A percentile compares a stretch with the other conserved stretches of the same genome.
Conservation (phyloP, 2,797 vertebrate genomes). For the Coregonus sp. region DNA sequence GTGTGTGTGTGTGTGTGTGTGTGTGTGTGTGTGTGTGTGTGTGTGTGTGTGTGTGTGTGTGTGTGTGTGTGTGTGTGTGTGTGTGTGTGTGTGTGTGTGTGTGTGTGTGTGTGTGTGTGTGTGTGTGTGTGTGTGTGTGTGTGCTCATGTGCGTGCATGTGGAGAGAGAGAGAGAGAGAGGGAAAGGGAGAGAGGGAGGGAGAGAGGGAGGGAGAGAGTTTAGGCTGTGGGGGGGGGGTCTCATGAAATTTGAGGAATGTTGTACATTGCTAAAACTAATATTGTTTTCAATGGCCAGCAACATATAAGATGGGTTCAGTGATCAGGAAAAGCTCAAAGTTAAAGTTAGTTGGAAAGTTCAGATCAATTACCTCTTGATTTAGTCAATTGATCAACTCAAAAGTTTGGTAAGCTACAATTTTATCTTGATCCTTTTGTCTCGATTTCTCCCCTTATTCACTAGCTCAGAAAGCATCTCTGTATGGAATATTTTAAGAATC, state of each 20-base stretch:
- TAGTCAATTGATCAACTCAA: not conserved
- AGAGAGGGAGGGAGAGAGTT: not conserved
- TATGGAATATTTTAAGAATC: not conserved
- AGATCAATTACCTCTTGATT: not conserved
- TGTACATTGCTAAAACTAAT: not conserved
- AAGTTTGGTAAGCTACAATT: not conserved
- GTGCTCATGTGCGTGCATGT: too few relatives aligned
- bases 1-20: too few relatives aligned
- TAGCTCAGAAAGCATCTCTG: not conserved
- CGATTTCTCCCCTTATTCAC: not conserved
- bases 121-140: too few relatives aligned
- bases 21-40: too few relatives aligned
- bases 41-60: too few relatives aligned
- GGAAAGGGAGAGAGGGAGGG: not conserved
- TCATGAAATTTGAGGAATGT: not conserved
- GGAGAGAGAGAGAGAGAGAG: too few relatives aligned
- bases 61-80: too few relatives aligned
- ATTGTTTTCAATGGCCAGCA: not conserved
- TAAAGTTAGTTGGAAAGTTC: too few relatives aligned
- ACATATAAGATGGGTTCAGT: too few relatives aligned
- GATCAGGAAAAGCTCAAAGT: too few relatives aligned
- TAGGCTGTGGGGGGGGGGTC: not conserved
- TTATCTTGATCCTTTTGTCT: not conserved
- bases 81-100: too few relatives aligned
- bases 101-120: too few relatives aligned